These are phyloP conservation scores for Pyrocephalus nanus DNA, from an alignment of 2,797 vertebrate species.

Conservation along the genomic window DNA sequence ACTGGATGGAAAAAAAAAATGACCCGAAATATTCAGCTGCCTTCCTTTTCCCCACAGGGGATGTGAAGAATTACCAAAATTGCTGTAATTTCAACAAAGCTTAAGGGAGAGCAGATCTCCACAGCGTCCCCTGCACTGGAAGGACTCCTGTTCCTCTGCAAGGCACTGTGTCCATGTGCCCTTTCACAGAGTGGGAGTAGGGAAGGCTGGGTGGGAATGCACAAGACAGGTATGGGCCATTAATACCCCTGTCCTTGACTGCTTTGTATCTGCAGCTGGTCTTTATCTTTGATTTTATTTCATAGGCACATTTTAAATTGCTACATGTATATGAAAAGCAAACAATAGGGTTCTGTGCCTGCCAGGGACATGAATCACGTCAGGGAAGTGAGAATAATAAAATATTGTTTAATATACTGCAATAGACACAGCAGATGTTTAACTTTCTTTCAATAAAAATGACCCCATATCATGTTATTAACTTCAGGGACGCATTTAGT, in stretches of 20 bases:
- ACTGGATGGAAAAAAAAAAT: background rate
- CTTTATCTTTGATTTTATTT: background rate
- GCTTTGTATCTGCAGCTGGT: background rate
- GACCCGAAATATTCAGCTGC: background rate
- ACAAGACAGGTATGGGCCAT: fast-evolving
- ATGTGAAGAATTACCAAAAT: background rate
- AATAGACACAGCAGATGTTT: background rate
- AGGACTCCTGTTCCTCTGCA: background rate
- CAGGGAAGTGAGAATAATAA: background rate
- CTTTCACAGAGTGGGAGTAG: too few relatives aligned
- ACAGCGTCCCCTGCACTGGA: background rate
- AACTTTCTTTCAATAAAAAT: background rate
- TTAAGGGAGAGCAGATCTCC: background rate
- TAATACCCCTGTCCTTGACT: background rate
- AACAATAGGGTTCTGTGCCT: background rate
- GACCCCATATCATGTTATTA: constrained; percentile 2
- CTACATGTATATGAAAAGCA: background rate
- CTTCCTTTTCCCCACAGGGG: background rate
- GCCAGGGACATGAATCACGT: background rate
- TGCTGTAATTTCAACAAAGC: background rate
- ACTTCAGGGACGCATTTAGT: background rate
- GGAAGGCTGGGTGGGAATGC: background rate
- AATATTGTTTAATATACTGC: constrained; percentile 5
- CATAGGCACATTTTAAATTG: background rate
- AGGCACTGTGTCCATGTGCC: background rate